Percentiles rank a stretch among this genome's conserved stretches.
Conservation (phyloP, 1,140 invertebrate genomes). For the Sogatella furcifera region DNA sequence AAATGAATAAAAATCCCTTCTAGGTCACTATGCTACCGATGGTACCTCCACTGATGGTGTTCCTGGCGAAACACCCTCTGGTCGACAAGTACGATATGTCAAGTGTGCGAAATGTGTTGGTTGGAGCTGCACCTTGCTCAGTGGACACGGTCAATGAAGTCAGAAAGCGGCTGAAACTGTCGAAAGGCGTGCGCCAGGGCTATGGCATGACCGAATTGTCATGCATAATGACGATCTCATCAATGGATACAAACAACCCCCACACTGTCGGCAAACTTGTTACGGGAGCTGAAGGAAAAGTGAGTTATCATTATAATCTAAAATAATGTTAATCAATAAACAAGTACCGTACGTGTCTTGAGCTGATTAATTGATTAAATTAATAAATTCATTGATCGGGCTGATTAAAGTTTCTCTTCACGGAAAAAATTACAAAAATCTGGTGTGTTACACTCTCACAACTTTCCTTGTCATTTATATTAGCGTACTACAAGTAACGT, state of each 20-base stretch:
- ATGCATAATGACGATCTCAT: conserved; percentile 30
- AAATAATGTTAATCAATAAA: no score
- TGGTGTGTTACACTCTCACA: no score
- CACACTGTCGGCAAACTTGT: conserved; percentile 49
- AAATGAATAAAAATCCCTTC: no score
- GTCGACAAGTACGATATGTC: conserved; percentile 47
- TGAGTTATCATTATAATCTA: no score
- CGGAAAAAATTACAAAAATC: no score
- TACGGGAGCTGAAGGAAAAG: conserved; percentile 48
- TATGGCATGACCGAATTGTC: conserved; percentile 62
- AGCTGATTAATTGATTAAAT: no score
- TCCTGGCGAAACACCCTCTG: conserved; percentile 49
- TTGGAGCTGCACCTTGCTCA: conserved; percentile 44
- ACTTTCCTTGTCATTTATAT: no score
- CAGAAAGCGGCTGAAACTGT: conserved; percentile 31
- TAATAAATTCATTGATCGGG: no score
- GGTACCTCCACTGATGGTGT: conserved; percentile 51
- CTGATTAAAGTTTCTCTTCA: no score
- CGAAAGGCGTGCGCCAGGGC: conserved; percentile 41
- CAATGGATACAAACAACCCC: conserved; percentile 29
- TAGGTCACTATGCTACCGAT: conserved; percentile 44
- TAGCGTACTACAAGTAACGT: no score
- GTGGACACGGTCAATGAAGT: conserved; percentile 22
- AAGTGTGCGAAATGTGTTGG: conserved; percentile 42
- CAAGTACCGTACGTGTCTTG: no score